Evolutionary conservation across 2,888 invertebrate species (phyloP).

Genomic region (Lissocephala sabroskyi): DNA sequence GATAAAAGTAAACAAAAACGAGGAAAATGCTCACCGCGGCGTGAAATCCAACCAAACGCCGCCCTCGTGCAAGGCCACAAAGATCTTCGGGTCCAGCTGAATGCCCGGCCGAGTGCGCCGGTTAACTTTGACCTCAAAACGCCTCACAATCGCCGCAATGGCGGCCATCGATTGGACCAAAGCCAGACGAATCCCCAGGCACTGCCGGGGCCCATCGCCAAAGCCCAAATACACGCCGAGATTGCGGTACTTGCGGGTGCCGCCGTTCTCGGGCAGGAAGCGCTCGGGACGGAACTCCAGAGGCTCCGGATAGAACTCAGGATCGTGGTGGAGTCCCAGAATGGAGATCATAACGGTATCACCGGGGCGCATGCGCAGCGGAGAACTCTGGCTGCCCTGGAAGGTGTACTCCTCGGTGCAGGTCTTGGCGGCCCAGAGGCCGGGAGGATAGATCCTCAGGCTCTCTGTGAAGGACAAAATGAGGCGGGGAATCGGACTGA

Average conservation of each 20-base stretch:
- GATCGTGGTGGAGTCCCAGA: conserved; percentile 65
- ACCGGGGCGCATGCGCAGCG: conserved; percentile 44
- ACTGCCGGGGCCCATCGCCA: conserved; percentile 70
- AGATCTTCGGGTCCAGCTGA: conserved; percentile 50
- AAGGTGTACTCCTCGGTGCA: conserved; percentile 58
- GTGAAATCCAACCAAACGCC: conserved; percentile 67
- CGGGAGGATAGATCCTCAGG: conserved; percentile 64
- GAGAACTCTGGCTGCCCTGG: conserved; percentile 37
- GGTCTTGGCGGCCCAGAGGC: conserved; percentile 54
- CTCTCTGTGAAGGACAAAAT: conserved; percentile 41
- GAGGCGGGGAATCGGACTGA: no score
- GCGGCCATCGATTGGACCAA: conserved; percentile 62
- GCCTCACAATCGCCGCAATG: conserved; percentile 48
- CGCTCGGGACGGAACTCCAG: conserved; percentile 66
- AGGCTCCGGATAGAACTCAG: conserved; percentile 57
- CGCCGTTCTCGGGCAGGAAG: conserved; percentile 61
- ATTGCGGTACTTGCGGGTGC: conserved; percentile 56
- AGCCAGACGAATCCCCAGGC: conserved; percentile 67
- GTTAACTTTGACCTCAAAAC: conserved; percentile 50
- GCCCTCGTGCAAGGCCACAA: conserved; percentile 58
- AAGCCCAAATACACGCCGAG: conserved; percentile 68
- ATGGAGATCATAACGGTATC: conserved; percentile 62
- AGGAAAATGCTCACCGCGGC: no score
- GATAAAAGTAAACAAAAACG: no score
- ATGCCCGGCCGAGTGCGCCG: conserved; percentile 46